Evolutionary conservation across 2,888 invertebrate species (phyloP), one percentile per base, ranked within the genome.

Genomic region (Unio delphinus): DNA sequence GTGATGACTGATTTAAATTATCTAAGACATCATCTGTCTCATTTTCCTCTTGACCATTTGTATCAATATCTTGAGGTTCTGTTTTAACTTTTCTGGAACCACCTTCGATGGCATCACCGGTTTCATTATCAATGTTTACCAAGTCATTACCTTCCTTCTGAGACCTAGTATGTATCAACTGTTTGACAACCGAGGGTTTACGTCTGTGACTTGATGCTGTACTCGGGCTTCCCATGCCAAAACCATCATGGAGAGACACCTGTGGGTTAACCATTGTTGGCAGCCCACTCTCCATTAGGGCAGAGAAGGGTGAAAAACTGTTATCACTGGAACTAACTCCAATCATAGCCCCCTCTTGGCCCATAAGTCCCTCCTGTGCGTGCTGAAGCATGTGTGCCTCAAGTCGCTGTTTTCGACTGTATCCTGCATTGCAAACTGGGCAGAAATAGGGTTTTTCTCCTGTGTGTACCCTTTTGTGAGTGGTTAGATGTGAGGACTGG

Each of bases 381-480:
- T 61, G 72, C 70, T 76, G 76, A 15, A 80, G 68, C 45, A 45
- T 45, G 58, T 83, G 82, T 34, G 70, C 74, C 60, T 83, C 82
- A 20, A 83, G 74, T 11, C 82, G 76, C 54, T 76, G 79, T 55
- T 79, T 80, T 30, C 79, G 74, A 63, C 79, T 78, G 65, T 80
- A 83, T 54, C 82, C 82, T 66, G 80, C 72, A 62, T 79, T 76
- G 65, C 82, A 83, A 28, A 81, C 69, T 55, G 71, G 72, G 67
- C 82, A 83, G 59, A 80, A 80, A 71, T 74, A 83, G 0, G 82
- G 80, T 66, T 83, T 83, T 62, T 81, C 81, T 34, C 79, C 79
- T 60, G 75, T 80, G 68, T 83, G 82, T 45, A 80, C 80, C 17
- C 82, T 72, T 60, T 80, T 81, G 70, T 83, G 82, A n/a, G 80